Conservation (phyloP, 1,140 invertebrate genomes). For the Drosophila elegans region DNA sequence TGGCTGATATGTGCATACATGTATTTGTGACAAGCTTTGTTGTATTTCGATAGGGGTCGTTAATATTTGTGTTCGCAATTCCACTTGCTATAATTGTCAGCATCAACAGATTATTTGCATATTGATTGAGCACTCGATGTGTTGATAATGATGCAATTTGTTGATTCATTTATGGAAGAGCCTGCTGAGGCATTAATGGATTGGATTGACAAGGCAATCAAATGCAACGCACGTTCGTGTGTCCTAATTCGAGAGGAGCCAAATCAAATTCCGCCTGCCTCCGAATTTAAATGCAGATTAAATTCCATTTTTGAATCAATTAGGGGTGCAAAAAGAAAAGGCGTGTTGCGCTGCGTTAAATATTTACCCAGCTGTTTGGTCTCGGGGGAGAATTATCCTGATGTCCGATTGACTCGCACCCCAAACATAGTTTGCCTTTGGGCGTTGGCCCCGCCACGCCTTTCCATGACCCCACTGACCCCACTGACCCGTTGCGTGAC, state of each 20-base stretch:
- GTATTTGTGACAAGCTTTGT: background rate
- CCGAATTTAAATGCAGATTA: slow-evolving; percentile 56
- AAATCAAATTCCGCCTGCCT: slow-evolving; percentile 20
- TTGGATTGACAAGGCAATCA: slow-evolving; percentile 16
- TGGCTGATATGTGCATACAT: background rate
- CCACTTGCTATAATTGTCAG: slow-evolving; percentile 28
- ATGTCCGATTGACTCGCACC: slow-evolving; percentile 20
- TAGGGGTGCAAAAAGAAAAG: slow-evolving; percentile 45
- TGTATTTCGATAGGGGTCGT: slow-evolving; percentile 14
- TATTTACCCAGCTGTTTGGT: slow-evolving; percentile 50
- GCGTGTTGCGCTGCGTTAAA: slow-evolving; percentile 49
- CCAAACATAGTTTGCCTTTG: slow-evolving; percentile 54
- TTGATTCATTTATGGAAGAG: slow-evolving; percentile 12
- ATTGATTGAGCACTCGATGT: slow-evolving; percentile 26
- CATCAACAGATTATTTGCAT: slow-evolving; percentile 35
- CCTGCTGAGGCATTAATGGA: slow-evolving; percentile 13
- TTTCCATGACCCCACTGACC: slow-evolving; percentile 1
- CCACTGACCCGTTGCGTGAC: slow-evolving; percentile 57
- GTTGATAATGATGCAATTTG: slow-evolving; percentile 30
- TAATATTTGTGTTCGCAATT: slow-evolving; percentile 34
- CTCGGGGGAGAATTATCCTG: slow-evolving; percentile 27
- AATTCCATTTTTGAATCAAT: slow-evolving; percentile 71
- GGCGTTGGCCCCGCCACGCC: slow-evolving; percentile 47
- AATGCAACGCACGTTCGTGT: slow-evolving; percentile 30
- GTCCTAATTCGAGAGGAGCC: slow-evolving; percentile 25